These are phyloP conservation scores for Drosophila erecta DNA, from an alignment of 1,140 invertebrate species.

Conservation along the genomic window DNA sequence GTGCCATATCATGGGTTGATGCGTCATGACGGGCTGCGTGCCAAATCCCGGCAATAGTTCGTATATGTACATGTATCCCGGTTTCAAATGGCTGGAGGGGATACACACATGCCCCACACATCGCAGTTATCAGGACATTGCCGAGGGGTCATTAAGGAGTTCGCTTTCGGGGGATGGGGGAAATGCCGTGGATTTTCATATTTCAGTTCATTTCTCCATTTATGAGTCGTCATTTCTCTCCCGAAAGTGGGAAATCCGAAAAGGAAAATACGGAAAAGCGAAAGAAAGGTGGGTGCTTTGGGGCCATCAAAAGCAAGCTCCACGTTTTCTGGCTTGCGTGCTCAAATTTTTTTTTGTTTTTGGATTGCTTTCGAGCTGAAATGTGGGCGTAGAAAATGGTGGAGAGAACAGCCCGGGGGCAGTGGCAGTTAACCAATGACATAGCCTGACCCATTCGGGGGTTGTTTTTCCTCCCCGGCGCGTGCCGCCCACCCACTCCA, in stretches of 20 bases:
- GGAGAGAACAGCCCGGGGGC: slow-evolving; percentile 1
- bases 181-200: slow-evolving; percentile 30
- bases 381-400: slow-evolving; percentile 28
- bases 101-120: slow-evolving; percentile 7
- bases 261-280: slow-evolving; percentile 17
- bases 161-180: neutral
- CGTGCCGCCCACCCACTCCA: slow-evolving; percentile 27
- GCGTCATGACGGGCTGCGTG: slow-evolving; percentile 76
- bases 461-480: slow-evolving; percentile 46
- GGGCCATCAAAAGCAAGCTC: neutral
- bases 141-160: slow-evolving; percentile 69
- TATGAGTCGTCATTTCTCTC: slow-evolving; percentile 71
- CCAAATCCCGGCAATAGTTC: slow-evolving; percentile 20
- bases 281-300: neutral
- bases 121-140: slow-evolving; percentile 55
- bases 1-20: slow-evolving; percentile 62
- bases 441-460: slow-evolving; percentile 44
- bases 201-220: slow-evolving; percentile 64
- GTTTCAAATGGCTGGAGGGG: neutral
- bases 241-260: slow-evolving; percentile 12
- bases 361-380: slow-evolving; percentile 69
- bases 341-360: slow-evolving; percentile 55
- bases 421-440: slow-evolving; percentile 74
- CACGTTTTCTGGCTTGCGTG: slow-evolving; percentile 57
- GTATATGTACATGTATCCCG: neutral